Evolutionary conservation across 2,888 invertebrate genomes (phyloP).

Genomic region (Eilema sororculum): DNA sequence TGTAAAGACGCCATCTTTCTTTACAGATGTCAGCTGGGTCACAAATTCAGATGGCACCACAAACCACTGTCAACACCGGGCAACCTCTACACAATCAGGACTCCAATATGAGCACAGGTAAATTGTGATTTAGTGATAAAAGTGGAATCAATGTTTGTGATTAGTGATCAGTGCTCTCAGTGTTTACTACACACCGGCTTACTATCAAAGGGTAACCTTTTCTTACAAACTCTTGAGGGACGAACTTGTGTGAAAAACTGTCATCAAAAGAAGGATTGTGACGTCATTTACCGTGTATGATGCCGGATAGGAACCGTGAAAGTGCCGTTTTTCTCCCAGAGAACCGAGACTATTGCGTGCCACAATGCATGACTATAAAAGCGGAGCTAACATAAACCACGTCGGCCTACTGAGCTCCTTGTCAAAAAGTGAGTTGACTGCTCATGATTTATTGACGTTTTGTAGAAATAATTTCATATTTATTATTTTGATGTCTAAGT

Average conservation of each 20-base stretch:
- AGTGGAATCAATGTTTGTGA: slow-evolving; percentile 76
- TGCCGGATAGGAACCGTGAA: slow-evolving; percentile 84
- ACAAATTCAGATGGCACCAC: slow-evolving; percentile 99
- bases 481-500: slow-evolving; percentile 24
- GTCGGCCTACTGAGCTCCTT: slow-evolving; percentile 81
- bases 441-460: slow-evolving; percentile 55
- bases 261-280: slow-evolving; percentile 78
- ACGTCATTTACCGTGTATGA: slow-evolving; percentile 81
- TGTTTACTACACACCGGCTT: slow-evolving; percentile 75
- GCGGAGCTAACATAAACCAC: slow-evolving; percentile 81
- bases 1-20: slow-evolving; percentile 87
- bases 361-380: slow-evolving; percentile 84
- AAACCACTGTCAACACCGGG: slow-evolving; percentile 94
- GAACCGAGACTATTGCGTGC: slow-evolving; percentile 75
- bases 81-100: slow-evolving; percentile 97
- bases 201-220: slow-evolving; percentile 68
- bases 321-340: slow-evolving; percentile 78
- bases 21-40: slow-evolving; percentile 98
- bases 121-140: slow-evolving; percentile 82
- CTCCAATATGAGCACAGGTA: slow-evolving; percentile 99
- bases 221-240: slow-evolving; percentile 65
- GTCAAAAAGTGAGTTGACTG: slow-evolving; percentile 81
- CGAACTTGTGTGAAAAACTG: slow-evolving; percentile 73
- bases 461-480: slow-evolving; percentile 26
- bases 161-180: slow-evolving; percentile 77